A percentile compares a stretch with the other conserved stretches of the same genome.
Conservation (phyloP, 2,797 vertebrate species). For the Cheirogaleus major region DNA sequence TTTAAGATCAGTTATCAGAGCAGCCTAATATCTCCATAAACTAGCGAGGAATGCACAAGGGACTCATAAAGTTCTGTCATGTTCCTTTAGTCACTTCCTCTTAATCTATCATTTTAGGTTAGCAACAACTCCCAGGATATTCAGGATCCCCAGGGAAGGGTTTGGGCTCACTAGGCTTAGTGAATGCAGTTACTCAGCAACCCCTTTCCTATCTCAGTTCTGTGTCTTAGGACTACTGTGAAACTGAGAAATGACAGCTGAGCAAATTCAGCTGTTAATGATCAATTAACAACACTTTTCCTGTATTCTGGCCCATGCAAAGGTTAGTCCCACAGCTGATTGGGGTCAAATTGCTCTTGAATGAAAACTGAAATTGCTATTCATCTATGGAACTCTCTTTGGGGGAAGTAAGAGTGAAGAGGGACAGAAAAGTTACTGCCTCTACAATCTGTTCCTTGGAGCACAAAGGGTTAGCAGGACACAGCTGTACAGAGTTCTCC, state of each 20-base stretch:
- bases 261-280: not conserved
- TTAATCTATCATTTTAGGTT: constrained; percentile 22
- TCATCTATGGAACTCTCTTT: not conserved
- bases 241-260: not conserved
- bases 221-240: not conserved
- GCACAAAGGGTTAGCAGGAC: constrained; percentile 42
- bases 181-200: not conserved
- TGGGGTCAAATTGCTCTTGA: not conserved
- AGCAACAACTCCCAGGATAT: not conserved
- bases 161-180: not conserved
- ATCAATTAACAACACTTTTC: not conserved
- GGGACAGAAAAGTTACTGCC: not conserved
- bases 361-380: not conserved
- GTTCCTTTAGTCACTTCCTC: not conserved
- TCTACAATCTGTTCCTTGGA: not conserved
- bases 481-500: not conserved
- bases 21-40: not conserved
- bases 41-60: not conserved
- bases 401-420: not conserved
- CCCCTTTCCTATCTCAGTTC: not conserved
- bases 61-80: not conserved
- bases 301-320: not conserved
- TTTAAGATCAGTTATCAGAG: not conserved
- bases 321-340: not conserved
- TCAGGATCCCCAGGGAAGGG: not conserved